Evolutionary conservation across 1,140 invertebrate genomes (phyloP), one percentile per base, ranked within the genome.

Genomic region (Lineus longissimus): DNA sequence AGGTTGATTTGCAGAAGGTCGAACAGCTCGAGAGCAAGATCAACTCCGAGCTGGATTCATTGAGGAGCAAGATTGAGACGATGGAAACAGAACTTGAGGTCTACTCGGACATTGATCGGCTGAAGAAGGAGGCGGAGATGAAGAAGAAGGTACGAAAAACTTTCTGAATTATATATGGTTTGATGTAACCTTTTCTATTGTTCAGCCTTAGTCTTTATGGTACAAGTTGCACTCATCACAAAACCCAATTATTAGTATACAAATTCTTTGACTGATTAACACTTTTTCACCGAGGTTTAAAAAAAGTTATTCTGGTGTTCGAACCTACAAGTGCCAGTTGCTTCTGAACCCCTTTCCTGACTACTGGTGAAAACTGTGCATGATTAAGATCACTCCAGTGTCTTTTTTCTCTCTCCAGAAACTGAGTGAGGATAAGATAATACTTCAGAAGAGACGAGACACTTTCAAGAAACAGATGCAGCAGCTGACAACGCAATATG

Each of bases 11-110:
- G 17, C 75, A 81, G 63, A 85, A 85, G 69, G 82, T 85, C 61
- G 85, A 86, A 62, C 84, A 84, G 65, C 71, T 87, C 61, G 86
- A 87, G 70, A 76, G 81, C 19, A 87, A 87, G 71, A 83, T 86
- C n/a, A 81, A 80, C 30, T 75, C 76, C 55, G 86, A 87, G 69
- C 69, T 86, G 57, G 73, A 76, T 17, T 72, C 78, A 27, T 68
- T 86, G 25, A 80, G 82, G 67, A 76, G 83, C 36, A 84, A 84
- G 59, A 82, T 85, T 40, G 68, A 70, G 13, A 76, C 70, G 4
- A 86, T 86, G 85, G 77, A 83, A 60, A 73, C 77, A 41, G 84
- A 86, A 57, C 77, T 86, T 47, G 69, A 70, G 13, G 75, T 75
- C 22, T 86, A 83, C 68, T 73, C 74, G 22, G 83, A 86, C 69